Evolutionary conservation across 1,140 invertebrate species (phyloP).

Genomic region (Drosophila santomea): DNA sequence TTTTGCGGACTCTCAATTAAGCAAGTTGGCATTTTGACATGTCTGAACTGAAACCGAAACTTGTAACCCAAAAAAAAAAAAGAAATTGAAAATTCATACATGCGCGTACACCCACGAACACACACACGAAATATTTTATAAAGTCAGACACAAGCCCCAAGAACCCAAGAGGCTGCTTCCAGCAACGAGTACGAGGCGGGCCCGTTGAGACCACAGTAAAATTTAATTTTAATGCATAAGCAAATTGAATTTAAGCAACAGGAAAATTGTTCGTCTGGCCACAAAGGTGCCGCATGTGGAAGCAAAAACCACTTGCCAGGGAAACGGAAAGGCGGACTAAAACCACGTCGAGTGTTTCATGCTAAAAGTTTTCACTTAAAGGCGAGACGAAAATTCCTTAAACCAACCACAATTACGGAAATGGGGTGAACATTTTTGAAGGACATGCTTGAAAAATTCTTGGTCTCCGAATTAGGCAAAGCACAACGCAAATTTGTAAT

Average conservation of each 20-base stretch:
- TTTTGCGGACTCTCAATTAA: conserved; percentile 71
- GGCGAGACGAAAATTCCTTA: conserved; percentile 14
- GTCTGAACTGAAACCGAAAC: conserved; percentile 38
- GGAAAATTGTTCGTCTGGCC: conserved; percentile 66
- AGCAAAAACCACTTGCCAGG: conserved; percentile 3
- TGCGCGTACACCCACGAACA: not conserved
- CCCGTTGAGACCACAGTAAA: conserved; percentile 34
- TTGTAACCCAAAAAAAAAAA: conserved; percentile 38
- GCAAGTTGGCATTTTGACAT: conserved; percentile 59
- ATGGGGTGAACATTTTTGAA: conserved; percentile 10
- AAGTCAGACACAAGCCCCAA: conserved; percentile 30
- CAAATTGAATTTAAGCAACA: conserved; percentile 79
- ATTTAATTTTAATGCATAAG: conserved; percentile 70
- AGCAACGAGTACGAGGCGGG: conserved; percentile 4
- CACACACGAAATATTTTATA: conserved; percentile 53
- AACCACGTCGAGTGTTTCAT: conserved; percentile 32
- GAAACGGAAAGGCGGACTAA: conserved; percentile 6
- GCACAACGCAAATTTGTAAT: not conserved
- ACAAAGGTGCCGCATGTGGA: conserved; percentile 57
- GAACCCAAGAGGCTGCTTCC: conserved; percentile 5
- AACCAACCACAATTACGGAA: conserved; percentile 53
- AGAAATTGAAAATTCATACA: conserved; percentile 45
- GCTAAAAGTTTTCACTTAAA: conserved; percentile 40
- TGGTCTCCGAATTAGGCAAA: not conserved
- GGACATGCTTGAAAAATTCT: conserved; percentile 5